phyloP scores from a whole-genome alignment of 2,888 invertebrate species.

The Mythimna pallens region DNA sequence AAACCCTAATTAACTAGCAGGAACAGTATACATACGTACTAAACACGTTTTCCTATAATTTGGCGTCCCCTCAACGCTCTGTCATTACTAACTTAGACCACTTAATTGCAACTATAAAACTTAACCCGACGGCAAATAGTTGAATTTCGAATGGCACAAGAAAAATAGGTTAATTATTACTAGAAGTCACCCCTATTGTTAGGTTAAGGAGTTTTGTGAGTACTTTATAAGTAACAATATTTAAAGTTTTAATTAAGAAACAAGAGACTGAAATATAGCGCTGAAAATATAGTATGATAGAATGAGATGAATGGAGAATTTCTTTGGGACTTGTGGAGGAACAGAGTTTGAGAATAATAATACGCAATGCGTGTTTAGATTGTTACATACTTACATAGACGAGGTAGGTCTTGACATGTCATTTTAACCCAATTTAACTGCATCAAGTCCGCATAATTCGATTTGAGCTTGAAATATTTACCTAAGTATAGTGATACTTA shows the following conservation, averaged over 20 bases:
- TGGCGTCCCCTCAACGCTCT: constrained; percentile 60
- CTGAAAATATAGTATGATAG: constrained; percentile 33
- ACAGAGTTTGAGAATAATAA: constrained; percentile 18
- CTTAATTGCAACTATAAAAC: constrained; percentile 64
- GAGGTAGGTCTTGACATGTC: background rate
- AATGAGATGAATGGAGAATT: constrained; percentile 13
- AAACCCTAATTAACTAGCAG: constrained; percentile 39
- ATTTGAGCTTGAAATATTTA: no score
- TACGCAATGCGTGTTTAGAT: constrained; percentile 13
- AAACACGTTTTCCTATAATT: constrained; percentile 65
- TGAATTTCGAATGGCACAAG: constrained; percentile 52
- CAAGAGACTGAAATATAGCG: constrained; percentile 28
- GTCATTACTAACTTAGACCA: constrained; percentile 65
- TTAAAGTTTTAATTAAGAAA: constrained; percentile 58
- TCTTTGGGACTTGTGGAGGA: background rate
- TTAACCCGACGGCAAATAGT: constrained; percentile 59
- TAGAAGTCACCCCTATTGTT: constrained; percentile 55
- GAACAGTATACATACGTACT: constrained; percentile 51
- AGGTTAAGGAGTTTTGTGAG: constrained; percentile 42
- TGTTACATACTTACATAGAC: background rate
- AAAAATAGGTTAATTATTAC: constrained; percentile 63
- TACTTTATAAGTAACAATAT: constrained; percentile 49
- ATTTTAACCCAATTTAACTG: constrained; percentile 6
- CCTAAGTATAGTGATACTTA: background rate
- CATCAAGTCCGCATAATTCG: background rate